These are phyloP conservation scores for Genyomyrus donnyi DNA, from an alignment of 2,113 vertebrate genomes.

Conservation along the genomic window DNA sequence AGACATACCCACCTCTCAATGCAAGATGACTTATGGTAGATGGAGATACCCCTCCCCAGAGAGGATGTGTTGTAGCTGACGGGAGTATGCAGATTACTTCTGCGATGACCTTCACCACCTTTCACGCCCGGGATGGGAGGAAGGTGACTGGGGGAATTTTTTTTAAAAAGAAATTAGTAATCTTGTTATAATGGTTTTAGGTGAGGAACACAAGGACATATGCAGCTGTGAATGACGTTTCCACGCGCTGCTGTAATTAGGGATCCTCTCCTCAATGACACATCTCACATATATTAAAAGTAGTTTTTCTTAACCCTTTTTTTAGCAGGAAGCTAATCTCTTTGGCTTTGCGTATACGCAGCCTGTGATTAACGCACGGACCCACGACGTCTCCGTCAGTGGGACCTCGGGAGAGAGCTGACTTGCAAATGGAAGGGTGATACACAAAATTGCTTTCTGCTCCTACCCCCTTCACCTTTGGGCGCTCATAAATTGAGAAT, in stretches of 20 bases:
- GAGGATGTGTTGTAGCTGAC: neutral
- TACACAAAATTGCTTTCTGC: neutral
- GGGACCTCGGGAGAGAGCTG: neutral
- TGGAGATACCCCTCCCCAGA: neutral
- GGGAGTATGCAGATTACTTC: conserved; percentile 8
- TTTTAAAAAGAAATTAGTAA: neutral
- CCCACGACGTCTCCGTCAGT: neutral
- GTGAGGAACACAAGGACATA: neutral
- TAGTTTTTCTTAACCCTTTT: neutral
- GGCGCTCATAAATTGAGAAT: neutral
- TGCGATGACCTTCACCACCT: neutral
- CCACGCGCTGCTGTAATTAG: neutral
- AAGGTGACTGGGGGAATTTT: neutral
- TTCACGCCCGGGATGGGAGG: neutral
- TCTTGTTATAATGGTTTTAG: conserved; percentile 11
- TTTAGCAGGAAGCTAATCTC: neutral
- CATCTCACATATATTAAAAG: neutral
- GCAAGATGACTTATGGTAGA: neutral
- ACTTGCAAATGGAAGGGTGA: neutral
- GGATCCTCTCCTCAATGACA: neutral
- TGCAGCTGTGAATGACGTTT: neutral
- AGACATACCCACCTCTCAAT: neutral
- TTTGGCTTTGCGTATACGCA: neutral
- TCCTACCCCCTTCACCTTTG: neutral
- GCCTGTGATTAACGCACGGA: neutral